Evolutionary conservation across 2,113 vertebrate genomes (phyloP), one percentile per base, ranked within the genome.

Genomic region (Clupea harengus): DNA sequence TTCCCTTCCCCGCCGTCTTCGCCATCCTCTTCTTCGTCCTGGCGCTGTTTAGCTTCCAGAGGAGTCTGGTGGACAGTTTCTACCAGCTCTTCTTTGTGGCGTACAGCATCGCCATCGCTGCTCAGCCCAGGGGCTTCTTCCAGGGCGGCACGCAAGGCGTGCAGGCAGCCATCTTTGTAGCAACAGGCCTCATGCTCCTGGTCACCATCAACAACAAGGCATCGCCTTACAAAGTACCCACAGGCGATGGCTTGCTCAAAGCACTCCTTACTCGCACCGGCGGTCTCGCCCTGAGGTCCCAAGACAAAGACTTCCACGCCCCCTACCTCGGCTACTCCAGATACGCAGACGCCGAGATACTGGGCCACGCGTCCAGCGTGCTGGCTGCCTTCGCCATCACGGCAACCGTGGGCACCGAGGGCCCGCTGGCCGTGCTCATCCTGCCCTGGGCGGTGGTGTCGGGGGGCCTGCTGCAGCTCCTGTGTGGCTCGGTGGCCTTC

Each of bases 261-360:
- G 82, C 89, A 10, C 84, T 96, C 13, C 88, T 96, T 2, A 88
- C 86, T 13, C 92, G 20, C 82, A 93, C 90, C 54, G 90, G 64
- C 15, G 60, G 83, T 18, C 60, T 96, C 67, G 94, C 91, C 86
- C 93, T 97, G 18, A 94, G 93, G 15, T 89, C 91, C 32, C 92
- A 94, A 4, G 92, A 95, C 45, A 91, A 95, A 50, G 93, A 95
- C 80, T 88, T 90, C 0, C 93, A 96, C 0, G 32, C 91, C 17
- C 97, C 97, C 20, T 93, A 95, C 90, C 91, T 97, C 39, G 97
- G 97, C 6, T 96, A 95, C 57, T 97, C 97, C 82, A 97, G 95
- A 86, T 98, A 97, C 0, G 96, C 95, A 0, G 95, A 97, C 18
- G 96, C 96, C 1, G 96, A 97, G 39, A 93, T 93, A 5, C 93